Percentiles rank a stretch among this genome's conserved stretches.
These are phyloP conservation scores for Parascotia fuliginaria DNA, from an alignment of 2,888 invertebrate species.

Conservation along the genomic window DNA sequence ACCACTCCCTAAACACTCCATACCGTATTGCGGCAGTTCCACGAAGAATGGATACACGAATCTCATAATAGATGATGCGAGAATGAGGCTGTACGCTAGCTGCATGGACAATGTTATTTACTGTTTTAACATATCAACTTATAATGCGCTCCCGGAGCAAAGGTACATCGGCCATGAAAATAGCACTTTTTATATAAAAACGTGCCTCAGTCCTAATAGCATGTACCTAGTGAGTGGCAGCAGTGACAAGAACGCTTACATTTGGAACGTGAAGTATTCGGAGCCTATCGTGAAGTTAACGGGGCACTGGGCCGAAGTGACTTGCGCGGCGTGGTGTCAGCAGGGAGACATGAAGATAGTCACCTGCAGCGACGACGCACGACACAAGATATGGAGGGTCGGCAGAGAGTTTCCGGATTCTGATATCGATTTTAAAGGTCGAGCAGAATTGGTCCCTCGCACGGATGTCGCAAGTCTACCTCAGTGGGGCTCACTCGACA, in stretches of 20 bases:
- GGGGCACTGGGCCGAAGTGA: constrained; percentile 95
- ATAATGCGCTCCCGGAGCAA: constrained; percentile 87
- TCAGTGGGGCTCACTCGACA: constrained; percentile 67
- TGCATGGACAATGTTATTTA: constrained; percentile 95
- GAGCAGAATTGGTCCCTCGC: constrained; percentile 53
- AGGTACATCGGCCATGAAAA: constrained; percentile 91
- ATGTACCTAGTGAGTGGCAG: constrained; percentile 95
- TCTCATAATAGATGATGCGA: constrained; percentile 89
- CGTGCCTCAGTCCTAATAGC: constrained; percentile 92
- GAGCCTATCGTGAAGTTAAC: constrained; percentile 89
- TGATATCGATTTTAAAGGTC: constrained; percentile 69
- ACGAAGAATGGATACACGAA: constrained; percentile 91
- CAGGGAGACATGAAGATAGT: constrained; percentile 87
- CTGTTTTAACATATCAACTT: constrained; percentile 92
- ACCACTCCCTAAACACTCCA: constrained; percentile 89
- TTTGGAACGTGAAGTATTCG: constrained; percentile 90
- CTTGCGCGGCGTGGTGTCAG: constrained; percentile 93
- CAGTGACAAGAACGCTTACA: constrained; percentile 93
- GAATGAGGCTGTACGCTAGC: constrained; percentile 91
- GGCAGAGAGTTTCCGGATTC: constrained; percentile 78
- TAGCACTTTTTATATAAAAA: constrained; percentile 94
- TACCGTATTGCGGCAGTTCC: constrained; percentile 91
- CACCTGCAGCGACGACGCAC: constrained; percentile 94
- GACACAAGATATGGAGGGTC: constrained; percentile 91
- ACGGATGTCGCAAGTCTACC: constrained; percentile 47